Evolutionary conservation across 2,113 vertebrate genomes (phyloP), one percentile per base, ranked within the genome.

Genomic region (Myotis lucifugus): DNA sequence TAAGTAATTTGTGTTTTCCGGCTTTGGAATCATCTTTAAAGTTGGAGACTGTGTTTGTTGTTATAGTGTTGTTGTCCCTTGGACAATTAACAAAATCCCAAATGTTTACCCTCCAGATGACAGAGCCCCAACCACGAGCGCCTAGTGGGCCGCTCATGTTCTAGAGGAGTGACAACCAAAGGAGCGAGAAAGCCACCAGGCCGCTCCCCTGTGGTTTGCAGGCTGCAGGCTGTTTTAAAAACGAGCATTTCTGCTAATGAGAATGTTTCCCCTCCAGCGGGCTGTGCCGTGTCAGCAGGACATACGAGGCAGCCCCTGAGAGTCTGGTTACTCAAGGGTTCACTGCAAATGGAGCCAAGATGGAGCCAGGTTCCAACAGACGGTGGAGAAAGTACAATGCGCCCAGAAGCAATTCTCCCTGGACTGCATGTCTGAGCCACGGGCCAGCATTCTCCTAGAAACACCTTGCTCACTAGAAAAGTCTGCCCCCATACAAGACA

Each of bases 11-110:
- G 82, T 82, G 52, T 74, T 88, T 93, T 94, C 82, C 32, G 48
- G 56, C 67, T 87, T 92, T 87, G 56, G 81, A 90, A 84, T 87
- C 23, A 34, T 46, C 52, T 87, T 66, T 52, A 23, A 86, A 76
- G 76, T 27, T 54, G 17, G 67, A 70, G 77, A 54, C 32, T 37
- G 17, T 54, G 11, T 34, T 66, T 92, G 32, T 82, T 34, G 8
- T 74, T 54, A 1, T 15, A 21, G 21, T 37, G 92, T 88, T 59
- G 8, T 17, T 64, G 46, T n/a, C 11, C 74, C 4, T 6, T 19
- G 14, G 54, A 69, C 67, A 21, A 5, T 46, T 2, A 8, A 42
- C 82, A 5, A 52, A 67, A 15, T 37, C 12, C 50, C 72, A 69
- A 40, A 21, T 0, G 13, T 83, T 87, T 13, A 25, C 32, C 40